These are phyloP conservation scores for Bilobella aurantiaca DNA, from an alignment of 1,140 invertebrate species.

Conservation along the genomic window DNA sequence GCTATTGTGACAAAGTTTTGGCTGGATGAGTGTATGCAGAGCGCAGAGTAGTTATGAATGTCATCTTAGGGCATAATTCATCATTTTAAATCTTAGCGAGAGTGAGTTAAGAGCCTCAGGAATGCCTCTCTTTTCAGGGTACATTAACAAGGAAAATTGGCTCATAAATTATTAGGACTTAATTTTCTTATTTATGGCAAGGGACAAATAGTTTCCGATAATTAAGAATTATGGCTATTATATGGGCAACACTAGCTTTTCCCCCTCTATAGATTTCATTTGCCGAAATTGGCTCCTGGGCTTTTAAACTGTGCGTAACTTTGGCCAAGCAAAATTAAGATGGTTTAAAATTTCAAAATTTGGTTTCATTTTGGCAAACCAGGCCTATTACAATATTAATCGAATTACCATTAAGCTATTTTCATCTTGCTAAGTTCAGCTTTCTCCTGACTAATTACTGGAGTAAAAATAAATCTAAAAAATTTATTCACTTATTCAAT, in stretches of 20 bases:
- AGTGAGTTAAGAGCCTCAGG: background rate
- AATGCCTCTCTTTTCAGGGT: background rate
- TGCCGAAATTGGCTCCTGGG: too few relatives aligned
- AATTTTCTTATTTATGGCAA: constrained; percentile 36
- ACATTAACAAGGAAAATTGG: constrained; percentile 28
- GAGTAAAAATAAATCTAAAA: too few relatives aligned
- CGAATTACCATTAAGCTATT: too few relatives aligned
- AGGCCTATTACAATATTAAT: too few relatives aligned
- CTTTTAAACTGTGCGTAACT: too few relatives aligned
- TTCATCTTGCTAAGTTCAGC: background rate
- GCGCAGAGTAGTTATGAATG: background rate
- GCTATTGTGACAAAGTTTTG: too few relatives aligned
- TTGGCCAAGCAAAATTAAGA: too few relatives aligned
- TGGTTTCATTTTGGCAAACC: too few relatives aligned
- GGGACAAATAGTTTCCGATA: constrained; percentile 35
- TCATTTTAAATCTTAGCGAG: background rate
- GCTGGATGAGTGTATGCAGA: background rate
- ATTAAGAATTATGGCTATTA: constrained; percentile 35
- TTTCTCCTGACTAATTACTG: too few relatives aligned
- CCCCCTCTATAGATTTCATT: background rate
- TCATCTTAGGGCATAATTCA: background rate
- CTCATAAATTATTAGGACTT: constrained; percentile 35
- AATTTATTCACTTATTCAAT: too few relatives aligned
- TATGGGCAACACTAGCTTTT: background rate
- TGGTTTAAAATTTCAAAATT: too few relatives aligned